Conservation (phyloP, 2,888 invertebrate genomes). For the Dilophus febrilis region DNA sequence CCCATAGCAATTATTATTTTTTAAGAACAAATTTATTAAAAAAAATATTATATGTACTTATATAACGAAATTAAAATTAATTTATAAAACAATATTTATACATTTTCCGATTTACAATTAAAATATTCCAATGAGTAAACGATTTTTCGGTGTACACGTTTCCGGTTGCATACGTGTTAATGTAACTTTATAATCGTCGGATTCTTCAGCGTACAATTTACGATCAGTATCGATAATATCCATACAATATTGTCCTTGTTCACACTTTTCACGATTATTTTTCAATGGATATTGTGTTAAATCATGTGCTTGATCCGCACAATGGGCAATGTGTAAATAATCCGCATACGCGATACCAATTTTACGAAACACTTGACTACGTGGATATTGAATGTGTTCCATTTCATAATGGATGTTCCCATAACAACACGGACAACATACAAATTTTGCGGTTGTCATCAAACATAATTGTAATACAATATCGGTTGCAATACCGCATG, state of each 20-base stretch:
- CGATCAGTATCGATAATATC: conserved; percentile 75
- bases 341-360: conserved; percentile 32
- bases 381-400: conserved; percentile 63
- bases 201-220: conserved; percentile 52
- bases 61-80: too few species aligned
- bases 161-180: conserved; percentile 62
- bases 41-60: too few species aligned
- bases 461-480: conserved; percentile 75
- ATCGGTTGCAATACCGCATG: conserved; percentile 90
- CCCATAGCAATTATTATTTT: too few species aligned
- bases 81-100: too few species aligned
- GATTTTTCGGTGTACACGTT: conserved; percentile 79
- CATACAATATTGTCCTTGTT: conserved; percentile 78
- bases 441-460: conserved; percentile 57
- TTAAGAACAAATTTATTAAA: too few species aligned
- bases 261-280: conserved; percentile 23
- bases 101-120: too few species aligned
- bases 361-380: conserved; percentile 44
- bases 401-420: conserved; percentile 64
- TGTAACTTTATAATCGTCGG: conserved; percentile 51
- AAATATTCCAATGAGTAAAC: conserved; percentile 21
- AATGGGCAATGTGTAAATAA: conserved; percentile 69
- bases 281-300: conserved; percentile 19
- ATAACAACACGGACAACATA: conserved; percentile 88
- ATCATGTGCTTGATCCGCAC: conserved; percentile 82